These are phyloP conservation scores for Lerista edwardsae DNA, from an alignment of 2,797 vertebrate genomes.

Conservation along the genomic window DNA sequence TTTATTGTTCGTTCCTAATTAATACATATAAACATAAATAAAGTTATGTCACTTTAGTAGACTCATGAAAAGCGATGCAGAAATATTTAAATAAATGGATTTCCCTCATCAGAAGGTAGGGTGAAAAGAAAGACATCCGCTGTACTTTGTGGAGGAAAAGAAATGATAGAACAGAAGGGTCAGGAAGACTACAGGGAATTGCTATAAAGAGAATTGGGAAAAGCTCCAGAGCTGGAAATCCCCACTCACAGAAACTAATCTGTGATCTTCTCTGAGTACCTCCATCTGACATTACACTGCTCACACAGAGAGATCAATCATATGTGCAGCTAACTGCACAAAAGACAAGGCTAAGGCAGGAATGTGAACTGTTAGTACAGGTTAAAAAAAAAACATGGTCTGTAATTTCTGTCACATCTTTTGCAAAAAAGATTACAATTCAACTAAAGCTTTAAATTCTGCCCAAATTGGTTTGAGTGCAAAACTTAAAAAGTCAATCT, in stretches of 20 bases:
- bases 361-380: conserved; percentile 28
- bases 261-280: not conserved
- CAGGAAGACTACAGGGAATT: conserved; percentile 40
- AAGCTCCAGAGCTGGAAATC: not conserved
- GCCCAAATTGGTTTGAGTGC: not conserved
- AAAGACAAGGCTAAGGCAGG: not conserved
- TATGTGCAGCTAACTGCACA: not conserved
- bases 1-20: too few relatives aligned
- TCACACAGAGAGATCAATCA: not conserved
- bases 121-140: not conserved
- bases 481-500: not conserved
- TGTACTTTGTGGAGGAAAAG: not conserved
- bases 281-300: not conserved
- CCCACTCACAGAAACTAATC: not conserved
- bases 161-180: not conserved
- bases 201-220: conserved; percentile 8
- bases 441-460: conserved; percentile 36
- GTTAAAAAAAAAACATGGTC: conserved; percentile 34
- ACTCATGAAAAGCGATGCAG: too few relatives aligned
- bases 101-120: not conserved
- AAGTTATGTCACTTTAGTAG: too few relatives aligned
- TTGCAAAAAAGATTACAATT: conserved; percentile 35
- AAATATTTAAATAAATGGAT: too few relatives aligned
- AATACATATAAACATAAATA: too few relatives aligned
- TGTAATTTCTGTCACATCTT: conserved; percentile 6